phyloP scores from a whole-genome alignment of 2,888 invertebrate genomes.

The Standfussiana lucernea region DNA sequence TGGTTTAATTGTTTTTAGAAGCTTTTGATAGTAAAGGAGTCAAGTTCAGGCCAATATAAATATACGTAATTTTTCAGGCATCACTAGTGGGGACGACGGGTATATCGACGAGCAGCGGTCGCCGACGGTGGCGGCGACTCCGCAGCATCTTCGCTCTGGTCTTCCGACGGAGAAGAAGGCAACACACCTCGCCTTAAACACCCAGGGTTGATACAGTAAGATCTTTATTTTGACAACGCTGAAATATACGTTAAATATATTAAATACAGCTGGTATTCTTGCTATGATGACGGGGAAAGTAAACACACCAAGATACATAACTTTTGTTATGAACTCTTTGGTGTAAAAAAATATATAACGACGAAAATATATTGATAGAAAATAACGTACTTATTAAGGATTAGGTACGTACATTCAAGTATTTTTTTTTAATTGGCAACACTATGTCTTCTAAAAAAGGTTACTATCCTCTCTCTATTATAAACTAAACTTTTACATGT shows the following conservation, averaged over 20 bases:
- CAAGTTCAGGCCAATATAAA: neutral
- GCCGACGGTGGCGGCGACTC: constrained; percentile 95
- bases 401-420: constrained; percentile 44
- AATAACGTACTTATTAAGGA: constrained; percentile 57
- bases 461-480: constrained; percentile 42
- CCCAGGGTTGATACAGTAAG: constrained; percentile 46
- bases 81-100: constrained; percentile 89
- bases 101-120: constrained; percentile 89
- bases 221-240: constrained; percentile 28
- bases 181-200: constrained; percentile 78
- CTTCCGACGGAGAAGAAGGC: constrained; percentile 92
- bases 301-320: constrained; percentile 46
- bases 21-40: too few relatives aligned
- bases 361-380: constrained; percentile 44
- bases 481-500: constrained; percentile 37
- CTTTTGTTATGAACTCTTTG: constrained; percentile 55
- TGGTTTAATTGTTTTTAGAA: too few relatives aligned
- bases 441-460: constrained; percentile 43
- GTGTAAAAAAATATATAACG: constrained; percentile 30
- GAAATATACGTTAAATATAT: constrained; percentile 27
- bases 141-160: constrained; percentile 96
- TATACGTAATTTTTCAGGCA: constrained; percentile 76
- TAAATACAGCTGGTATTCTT: constrained; percentile 34
- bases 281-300: constrained; percentile 29
- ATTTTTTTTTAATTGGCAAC: constrained; percentile 54